phyloP scores from a whole-genome alignment of 2,113 vertebrate genomes.

The Protobothrops mucrosquamatus region DNA sequence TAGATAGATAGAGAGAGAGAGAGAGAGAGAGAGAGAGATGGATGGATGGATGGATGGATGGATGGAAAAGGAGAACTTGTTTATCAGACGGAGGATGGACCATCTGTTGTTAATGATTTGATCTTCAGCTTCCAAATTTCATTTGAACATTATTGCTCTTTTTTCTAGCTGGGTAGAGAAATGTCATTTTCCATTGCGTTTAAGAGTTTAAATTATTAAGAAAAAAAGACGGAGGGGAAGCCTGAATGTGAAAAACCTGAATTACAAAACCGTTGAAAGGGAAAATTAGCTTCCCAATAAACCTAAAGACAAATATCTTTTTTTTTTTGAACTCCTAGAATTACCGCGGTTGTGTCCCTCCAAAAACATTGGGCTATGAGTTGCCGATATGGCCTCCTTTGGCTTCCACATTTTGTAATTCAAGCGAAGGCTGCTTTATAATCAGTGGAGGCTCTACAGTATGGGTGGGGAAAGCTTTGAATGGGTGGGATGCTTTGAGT shows the following conservation, averaged over 20 bases:
- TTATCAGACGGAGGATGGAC: slow-evolving; percentile 71
- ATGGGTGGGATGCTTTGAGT: background rate
- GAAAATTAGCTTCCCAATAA: slow-evolving; percentile 59
- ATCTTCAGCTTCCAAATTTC: slow-evolving; percentile 77
- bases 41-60: slow-evolving; percentile 5
- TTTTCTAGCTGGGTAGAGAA: slow-evolving; percentile 60
- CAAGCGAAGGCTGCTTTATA: background rate
- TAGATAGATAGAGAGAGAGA: too few species aligned
- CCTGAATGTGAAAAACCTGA: slow-evolving; percentile 48
- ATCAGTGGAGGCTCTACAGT: background rate
- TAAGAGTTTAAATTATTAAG: slow-evolving; percentile 67
- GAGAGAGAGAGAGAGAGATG: background rate
- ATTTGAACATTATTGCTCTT: slow-evolving; percentile 77
- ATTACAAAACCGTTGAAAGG: slow-evolving; percentile 61
- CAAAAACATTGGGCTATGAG: background rate
- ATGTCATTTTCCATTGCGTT: slow-evolving; percentile 51
- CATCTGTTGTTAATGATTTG: slow-evolving; percentile 80
- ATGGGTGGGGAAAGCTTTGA: background rate
- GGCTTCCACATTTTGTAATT: background rate
- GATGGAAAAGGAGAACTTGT: slow-evolving; percentile 61
- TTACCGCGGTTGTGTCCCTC: background rate
- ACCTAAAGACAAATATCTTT: slow-evolving; percentile 1
- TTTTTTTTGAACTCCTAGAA: slow-evolving; percentile 9
- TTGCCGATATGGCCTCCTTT: background rate
- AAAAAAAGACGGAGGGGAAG: background rate